Percentiles rank a stretch among this genome's conserved stretches.
phyloP scores from a whole-genome alignment of 2,113 vertebrate genomes.

The Rhabdomys dilectus region DNA sequence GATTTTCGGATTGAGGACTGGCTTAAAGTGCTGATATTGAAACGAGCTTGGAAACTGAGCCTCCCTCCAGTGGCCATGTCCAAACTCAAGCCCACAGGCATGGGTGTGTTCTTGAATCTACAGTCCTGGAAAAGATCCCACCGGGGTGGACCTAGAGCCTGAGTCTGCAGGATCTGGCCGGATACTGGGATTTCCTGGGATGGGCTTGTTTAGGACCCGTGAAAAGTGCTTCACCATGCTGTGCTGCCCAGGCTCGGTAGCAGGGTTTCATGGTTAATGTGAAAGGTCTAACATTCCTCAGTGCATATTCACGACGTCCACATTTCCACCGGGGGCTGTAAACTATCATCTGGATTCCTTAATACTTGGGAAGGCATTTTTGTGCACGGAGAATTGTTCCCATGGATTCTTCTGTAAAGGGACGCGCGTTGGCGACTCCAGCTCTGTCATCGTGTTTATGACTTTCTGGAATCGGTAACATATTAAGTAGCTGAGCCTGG shows the following conservation, averaged over 20 bases:
- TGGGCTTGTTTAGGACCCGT: neutral
- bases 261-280: neutral
- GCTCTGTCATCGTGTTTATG: neutral
- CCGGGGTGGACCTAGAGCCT: neutral
- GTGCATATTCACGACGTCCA: neutral
- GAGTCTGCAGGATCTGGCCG: neutral
- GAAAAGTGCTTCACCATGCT: neutral
- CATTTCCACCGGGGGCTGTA: neutral
- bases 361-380: neutral
- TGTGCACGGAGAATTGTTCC: neutral
- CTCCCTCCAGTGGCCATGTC: neutral
- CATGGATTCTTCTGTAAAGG: neutral
- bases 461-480: slow-evolving; percentile 65
- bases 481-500: slow-evolving; percentile 18
- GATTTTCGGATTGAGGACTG: neutral
- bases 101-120: neutral
- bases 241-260: neutral
- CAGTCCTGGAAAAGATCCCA: neutral
- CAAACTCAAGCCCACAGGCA: accelerated
- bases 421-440: neutral
- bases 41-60: neutral
- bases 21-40: neutral
- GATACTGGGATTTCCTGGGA: neutral
- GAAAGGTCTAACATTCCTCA: neutral
- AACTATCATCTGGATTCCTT: neutral